Base-by-base conservation (phyloP, 2,797 vertebrate genomes). In the Rhinogobio ventralis region DNA sequence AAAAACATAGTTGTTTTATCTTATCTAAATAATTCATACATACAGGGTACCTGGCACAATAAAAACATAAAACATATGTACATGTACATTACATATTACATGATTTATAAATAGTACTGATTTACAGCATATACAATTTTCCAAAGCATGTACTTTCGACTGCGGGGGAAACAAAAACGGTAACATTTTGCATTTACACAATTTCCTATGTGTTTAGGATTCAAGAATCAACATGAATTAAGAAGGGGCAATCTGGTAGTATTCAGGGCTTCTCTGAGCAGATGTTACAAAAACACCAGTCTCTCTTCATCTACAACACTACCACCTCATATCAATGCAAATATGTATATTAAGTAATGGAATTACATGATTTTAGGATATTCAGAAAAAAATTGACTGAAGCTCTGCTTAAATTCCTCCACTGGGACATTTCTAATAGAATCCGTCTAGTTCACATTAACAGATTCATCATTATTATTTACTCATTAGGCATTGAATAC, bases 11-110 rank as follows among this genome's bases (percentile, higher is more conserved):
- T 89, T 85, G 82, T 82, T 91, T 88, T 89, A 72, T 90, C 83
- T 91, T 91, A 92, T 91, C 91, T 92, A 90, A 92, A 91, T 91
- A 90, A 87, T 89, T 87, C 89, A 89, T 91, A 90, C 89, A 88
- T 89, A 88, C 85, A 88, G 83, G 84, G 83, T 89, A 90, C 74
- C 86, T 89, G 88, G 73, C 89, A 90, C 89, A 78, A 90, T 91
- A 90, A 90, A 91, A 92, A 90, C 90, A 89, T 81, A 85, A 82
- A 90, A 89, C 76, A 69, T 91, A 90, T 92, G 87, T 91, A 90
- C 88, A 90, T 85, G 39, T 90, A 83, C 86, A 90, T 87, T 90
- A 87, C 90, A 90, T 90, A 80, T 90, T 91, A 90, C 91, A 91
- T 86, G 81, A 78, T 84, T 90, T 90, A 91, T 89, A 92, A 91